Conservation (phyloP, 2,888 invertebrate genomes). For the Venusia cambrica region DNA sequence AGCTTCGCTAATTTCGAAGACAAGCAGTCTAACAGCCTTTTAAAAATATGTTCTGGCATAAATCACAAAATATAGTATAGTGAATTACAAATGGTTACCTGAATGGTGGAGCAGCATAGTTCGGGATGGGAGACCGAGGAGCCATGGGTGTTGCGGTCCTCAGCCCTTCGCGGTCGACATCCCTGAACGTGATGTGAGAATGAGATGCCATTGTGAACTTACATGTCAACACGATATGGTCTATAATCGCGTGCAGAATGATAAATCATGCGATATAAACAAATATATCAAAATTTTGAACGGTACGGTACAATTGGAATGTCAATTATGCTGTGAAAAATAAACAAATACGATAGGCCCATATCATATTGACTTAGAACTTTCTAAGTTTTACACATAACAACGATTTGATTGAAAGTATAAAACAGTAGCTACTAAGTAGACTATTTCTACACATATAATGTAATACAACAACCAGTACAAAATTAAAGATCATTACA, state of each 20-base stretch:
- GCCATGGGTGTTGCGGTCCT: conserved; percentile 52
- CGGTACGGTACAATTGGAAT: too few relatives aligned
- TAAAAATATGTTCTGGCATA: too few relatives aligned
- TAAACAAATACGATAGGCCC: conserved; percentile 5
- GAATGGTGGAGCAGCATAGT: conserved; percentile 63
- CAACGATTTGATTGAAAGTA: conserved; percentile 25
- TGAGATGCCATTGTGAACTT: conserved; percentile 25
- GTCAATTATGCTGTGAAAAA: background rate
- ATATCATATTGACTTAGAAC: conserved; percentile 17
- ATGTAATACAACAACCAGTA: conserved; percentile 5
- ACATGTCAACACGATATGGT: conserved; percentile 27
- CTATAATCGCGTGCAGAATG: too few relatives aligned
- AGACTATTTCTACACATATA: conserved; percentile 7
- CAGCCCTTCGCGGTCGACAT: conserved; percentile 63
- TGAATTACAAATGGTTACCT: conserved; percentile 52
- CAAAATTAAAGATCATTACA: conserved; percentile 9
- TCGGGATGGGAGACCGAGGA: conserved; percentile 65
- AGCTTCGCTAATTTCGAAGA: too few relatives aligned
- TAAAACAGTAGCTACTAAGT: conserved; percentile 6
- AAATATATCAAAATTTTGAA: too few relatives aligned
- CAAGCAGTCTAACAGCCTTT: too few relatives aligned
- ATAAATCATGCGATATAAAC: too few relatives aligned
- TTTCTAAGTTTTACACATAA: conserved; percentile 20
- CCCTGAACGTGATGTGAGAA: conserved; percentile 48
- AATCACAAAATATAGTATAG: background rate